Evolutionary conservation across 2,888 invertebrate species (phyloP).

Genomic region (Lasioglossum oenotherae): DNA sequence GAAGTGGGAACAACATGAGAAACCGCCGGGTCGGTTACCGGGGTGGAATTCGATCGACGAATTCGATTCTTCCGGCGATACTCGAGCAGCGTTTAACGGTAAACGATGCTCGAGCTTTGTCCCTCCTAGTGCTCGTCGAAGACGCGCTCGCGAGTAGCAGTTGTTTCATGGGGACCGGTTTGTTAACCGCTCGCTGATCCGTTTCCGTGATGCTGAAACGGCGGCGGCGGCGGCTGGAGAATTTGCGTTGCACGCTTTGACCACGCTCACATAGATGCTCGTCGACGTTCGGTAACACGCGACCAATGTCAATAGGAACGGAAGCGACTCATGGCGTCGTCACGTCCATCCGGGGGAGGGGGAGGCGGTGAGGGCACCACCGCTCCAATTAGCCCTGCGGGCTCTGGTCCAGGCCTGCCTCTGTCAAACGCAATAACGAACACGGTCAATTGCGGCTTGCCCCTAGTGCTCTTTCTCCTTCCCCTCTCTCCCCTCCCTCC

Average conservation of each 20-base stretch:
- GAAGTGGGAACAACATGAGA: neutral
- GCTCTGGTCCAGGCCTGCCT: conserved; percentile 87
- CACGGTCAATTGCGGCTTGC: conserved; percentile 34
- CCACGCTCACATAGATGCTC: conserved; percentile 57
- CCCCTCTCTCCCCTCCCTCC: neutral
- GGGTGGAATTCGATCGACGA: conserved; percentile 30
- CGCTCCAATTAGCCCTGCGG: conserved; percentile 86
- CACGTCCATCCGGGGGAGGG: conserved; percentile 53
- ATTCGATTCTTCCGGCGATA: neutral
- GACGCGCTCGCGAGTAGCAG: neutral
- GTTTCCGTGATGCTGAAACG: conserved; percentile 43
- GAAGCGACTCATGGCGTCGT: conserved; percentile 64
- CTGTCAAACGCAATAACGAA: conserved; percentile 77
- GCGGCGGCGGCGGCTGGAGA: conserved; percentile 47
- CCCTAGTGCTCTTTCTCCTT: neutral
- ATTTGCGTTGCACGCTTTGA: conserved; percentile 49
- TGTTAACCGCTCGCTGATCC: conserved; percentile 26
- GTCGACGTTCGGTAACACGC: conserved; percentile 58
- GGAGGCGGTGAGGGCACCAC: conserved; percentile 83
- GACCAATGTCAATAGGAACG: conserved; percentile 63
- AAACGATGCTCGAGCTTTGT: neutral
- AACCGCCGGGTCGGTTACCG: neutral
- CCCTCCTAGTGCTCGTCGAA: neutral
- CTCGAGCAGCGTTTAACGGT: neutral
- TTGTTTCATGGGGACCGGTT: neutral